Conservation (phyloP, 2,888 invertebrate genomes). For the Laothoe populi region DNA sequence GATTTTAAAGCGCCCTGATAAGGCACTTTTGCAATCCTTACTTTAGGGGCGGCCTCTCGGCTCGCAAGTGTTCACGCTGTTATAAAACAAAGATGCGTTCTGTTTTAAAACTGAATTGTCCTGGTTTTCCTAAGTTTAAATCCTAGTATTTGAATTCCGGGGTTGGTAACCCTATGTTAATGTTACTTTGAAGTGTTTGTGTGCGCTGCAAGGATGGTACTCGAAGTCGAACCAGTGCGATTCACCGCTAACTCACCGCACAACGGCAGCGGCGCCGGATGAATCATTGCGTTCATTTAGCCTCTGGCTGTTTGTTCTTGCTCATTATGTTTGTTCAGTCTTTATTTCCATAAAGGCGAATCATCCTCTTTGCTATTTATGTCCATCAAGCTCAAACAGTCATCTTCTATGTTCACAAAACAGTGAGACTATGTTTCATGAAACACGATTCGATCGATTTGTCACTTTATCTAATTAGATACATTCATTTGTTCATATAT, state of each 20-base stretch:
- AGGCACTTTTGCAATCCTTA: too few species aligned
- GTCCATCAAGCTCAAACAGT: conserved; percentile 36
- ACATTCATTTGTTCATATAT: neutral
- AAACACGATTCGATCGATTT: neutral
- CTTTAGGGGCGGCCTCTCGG: too few species aligned
- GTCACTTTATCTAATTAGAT: neutral
- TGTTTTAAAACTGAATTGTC: too few species aligned
- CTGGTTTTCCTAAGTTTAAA: too few species aligned
- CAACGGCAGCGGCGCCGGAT: conserved; percentile 39
- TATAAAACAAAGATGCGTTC: too few species aligned
- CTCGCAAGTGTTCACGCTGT: too few species aligned
- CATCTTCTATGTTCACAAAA: conserved; percentile 35
- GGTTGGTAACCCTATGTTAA: too few species aligned
- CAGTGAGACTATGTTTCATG: neutral
- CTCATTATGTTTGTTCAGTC: conserved; percentile 50
- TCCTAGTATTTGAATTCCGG: too few species aligned
- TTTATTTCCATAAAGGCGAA: conserved; percentile 50
- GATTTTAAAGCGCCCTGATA: too few species aligned
- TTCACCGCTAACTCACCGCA: conserved; percentile 29
- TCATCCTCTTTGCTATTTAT: conserved; percentile 46
- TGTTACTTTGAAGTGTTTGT: conserved; percentile 18
- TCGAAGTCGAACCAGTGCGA: conserved; percentile 21
- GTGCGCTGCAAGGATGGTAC: conserved; percentile 4
- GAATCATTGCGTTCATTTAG: conserved; percentile 61
- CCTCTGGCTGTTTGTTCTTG: conserved; percentile 55